These are phyloP conservation scores for Psix sp. DNA, from an alignment of 1,140 invertebrate species.

Conservation along the genomic window DNA sequence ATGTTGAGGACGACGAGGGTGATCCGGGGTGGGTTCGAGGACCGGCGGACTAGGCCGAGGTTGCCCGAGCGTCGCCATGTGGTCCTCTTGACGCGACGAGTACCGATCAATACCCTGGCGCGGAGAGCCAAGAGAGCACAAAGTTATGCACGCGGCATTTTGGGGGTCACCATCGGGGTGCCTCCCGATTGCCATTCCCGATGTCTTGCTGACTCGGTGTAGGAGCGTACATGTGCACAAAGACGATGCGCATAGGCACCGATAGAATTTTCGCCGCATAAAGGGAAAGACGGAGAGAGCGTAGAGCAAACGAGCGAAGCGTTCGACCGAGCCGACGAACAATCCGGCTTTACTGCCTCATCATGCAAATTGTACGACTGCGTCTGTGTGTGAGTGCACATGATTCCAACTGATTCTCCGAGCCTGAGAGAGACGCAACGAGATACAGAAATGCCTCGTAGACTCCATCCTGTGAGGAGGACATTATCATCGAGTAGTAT, in stretches of 20 bases:
- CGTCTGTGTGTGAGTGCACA: slow-evolving; percentile 19
- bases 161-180: slow-evolving; percentile 58
- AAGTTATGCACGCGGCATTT: slow-evolving; percentile 71
- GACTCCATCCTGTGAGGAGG: no score
- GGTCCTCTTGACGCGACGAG: slow-evolving; percentile 60
- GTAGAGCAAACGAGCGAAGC: slow-evolving; percentile 12
- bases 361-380: slow-evolving; percentile 68
- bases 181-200: slow-evolving; percentile 62
- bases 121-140: slow-evolving; percentile 64
- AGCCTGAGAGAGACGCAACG: no score
- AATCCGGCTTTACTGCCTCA: slow-evolving; percentile 65
- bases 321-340: slow-evolving; percentile 41
- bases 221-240: slow-evolving; percentile 4
- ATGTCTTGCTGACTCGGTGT: slow-evolving; percentile 48
- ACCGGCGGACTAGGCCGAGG: slow-evolving; percentile 63
- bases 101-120: slow-evolving; percentile 49
- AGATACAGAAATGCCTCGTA: no score
- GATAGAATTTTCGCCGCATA: slow-evolving; percentile 23
- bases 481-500: no score
- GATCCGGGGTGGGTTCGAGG: slow-evolving; percentile 49
- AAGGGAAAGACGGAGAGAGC: slow-evolving; percentile 1
- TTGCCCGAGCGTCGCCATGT: slow-evolving; percentile 69
- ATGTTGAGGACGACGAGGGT: slow-evolving; percentile 58
- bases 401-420: background rate
- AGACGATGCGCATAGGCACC: slow-evolving; percentile 23